A percentile compares a stretch with the other conserved stretches of the same genome.
Conservation (phyloP, 1,140 invertebrate species). For the Bradynema listronoti region DNA sequence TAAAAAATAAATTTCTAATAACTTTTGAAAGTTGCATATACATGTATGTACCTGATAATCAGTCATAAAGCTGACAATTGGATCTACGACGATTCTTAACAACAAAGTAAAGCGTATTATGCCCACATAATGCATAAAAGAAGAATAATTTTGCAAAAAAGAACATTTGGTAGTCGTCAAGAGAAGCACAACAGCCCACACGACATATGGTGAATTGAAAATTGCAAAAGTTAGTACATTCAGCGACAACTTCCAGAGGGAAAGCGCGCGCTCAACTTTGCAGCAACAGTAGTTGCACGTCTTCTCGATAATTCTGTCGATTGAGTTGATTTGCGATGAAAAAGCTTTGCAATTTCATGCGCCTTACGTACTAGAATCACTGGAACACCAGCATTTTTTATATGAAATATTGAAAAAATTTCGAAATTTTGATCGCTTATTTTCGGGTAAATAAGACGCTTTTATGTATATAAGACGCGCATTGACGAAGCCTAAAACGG, state of each 20-base stretch:
- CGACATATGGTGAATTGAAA: slow-evolving; percentile 45
- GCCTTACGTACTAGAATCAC: slow-evolving; percentile 2
- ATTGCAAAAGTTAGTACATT: slow-evolving; percentile 48
- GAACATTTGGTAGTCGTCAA: slow-evolving; percentile 23
- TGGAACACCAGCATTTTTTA: no score
- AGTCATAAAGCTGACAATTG: slow-evolving; percentile 30
- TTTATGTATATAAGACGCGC: no score
- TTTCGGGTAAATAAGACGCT: no score
- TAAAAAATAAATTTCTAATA: background rate
- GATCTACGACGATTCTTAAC: slow-evolving; percentile 29
- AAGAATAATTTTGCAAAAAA: slow-evolving; percentile 22
- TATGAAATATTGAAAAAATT: no score
- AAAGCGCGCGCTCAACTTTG: slow-evolving; percentile 40
- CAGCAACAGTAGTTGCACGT: no score
- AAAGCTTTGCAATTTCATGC: background rate
- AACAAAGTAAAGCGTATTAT: slow-evolving; percentile 24
- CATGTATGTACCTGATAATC: slow-evolving; percentile 34
- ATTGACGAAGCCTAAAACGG: no score
- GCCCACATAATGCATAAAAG: slow-evolving; percentile 25
- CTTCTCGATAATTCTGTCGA: slow-evolving; percentile 4
- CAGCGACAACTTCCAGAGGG: slow-evolving; percentile 46
- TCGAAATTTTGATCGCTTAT: no score
- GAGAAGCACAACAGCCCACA: slow-evolving; percentile 33
- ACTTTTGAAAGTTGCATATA: no score
- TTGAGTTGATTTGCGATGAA: slow-evolving; percentile 4